Evolutionary conservation across 2,113 vertebrate genomes (phyloP).

Genomic region (Nesogale talazaci): DNA sequence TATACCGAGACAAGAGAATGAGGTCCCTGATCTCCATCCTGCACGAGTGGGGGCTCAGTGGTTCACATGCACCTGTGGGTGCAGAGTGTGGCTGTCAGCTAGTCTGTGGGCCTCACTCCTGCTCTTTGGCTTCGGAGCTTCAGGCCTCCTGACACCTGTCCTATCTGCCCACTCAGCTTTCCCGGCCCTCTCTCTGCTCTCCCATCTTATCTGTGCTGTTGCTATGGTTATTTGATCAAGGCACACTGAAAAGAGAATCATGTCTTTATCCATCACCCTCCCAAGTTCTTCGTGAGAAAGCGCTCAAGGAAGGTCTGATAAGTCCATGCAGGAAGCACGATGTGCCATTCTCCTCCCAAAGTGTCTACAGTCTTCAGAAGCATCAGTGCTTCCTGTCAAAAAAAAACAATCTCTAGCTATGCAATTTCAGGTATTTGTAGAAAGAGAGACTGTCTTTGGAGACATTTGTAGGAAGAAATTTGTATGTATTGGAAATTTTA

Average conservation of each 20-base stretch:
- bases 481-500: constrained; percentile 3
- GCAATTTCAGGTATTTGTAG: not conserved
- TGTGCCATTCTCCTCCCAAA: not conserved
- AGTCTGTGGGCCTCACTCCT: not conserved
- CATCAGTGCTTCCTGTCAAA: not conserved
- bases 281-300: not conserved
- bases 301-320: not conserved
- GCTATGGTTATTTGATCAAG: not conserved
- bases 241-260: constrained; percentile 17
- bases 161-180: not conserved
- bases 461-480: not conserved
- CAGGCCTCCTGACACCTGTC: not conserved
- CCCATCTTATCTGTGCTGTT: not conserved
- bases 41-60: not conserved
- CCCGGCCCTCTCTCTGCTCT: not conserved
- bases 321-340: not conserved
- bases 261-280: not conserved
- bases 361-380: not conserved
- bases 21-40: not conserved
- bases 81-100: not conserved
- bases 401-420: not conserved
- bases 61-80: too few species aligned
- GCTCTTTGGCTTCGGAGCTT: not conserved
- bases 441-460: not conserved
- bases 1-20: not conserved